These are phyloP conservation scores for Morone saxatilis DNA, from an alignment of 2,113 vertebrate species.

Conservation along the genomic window DNA sequence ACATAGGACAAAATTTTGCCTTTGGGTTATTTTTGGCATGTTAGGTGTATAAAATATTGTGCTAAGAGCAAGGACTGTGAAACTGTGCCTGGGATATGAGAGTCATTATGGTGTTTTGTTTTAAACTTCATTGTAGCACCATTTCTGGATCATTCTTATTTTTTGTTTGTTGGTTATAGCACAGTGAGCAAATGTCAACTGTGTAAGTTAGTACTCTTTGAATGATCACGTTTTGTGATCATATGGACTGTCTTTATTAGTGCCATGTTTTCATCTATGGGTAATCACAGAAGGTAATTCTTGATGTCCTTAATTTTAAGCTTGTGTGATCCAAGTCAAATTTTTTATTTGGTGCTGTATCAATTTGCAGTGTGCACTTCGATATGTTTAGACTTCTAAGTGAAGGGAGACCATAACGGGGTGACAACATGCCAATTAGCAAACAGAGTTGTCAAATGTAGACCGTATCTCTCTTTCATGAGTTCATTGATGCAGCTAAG, in stretches of 20 bases:
- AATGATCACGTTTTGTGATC: constrained; percentile 64
- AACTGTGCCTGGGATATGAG: constrained; percentile 76
- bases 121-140: constrained; percentile 75
- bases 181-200: constrained; percentile 63
- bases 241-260: constrained; percentile 68
- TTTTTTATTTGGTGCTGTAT: constrained; percentile 46
- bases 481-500: constrained; percentile 29
- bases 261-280: constrained; percentile 75
- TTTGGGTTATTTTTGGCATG: constrained; percentile 77
- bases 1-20: constrained; percentile 64
- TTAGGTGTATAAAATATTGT: constrained; percentile 77
- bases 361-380: constrained; percentile 41
- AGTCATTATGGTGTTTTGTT: constrained; percentile 67
- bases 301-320: constrained; percentile 56
- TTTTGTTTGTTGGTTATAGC: constrained; percentile 60
- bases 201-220: constrained; percentile 55
- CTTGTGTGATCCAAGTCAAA: constrained; percentile 44
- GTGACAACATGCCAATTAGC: constrained; percentile 37
- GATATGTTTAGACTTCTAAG: constrained; percentile 34
- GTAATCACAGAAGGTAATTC: constrained; percentile 53
- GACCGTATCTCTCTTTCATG: constrained; percentile 27
- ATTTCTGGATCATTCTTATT: constrained; percentile 64
- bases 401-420: constrained; percentile 5
- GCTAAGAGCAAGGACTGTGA: constrained; percentile 68
- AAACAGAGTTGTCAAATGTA: constrained; percentile 64